Evolutionary conservation across 2,113 vertebrate genomes (phyloP), one percentile per base, ranked within the genome.

Genomic region (Trogon surrucura): DNA sequence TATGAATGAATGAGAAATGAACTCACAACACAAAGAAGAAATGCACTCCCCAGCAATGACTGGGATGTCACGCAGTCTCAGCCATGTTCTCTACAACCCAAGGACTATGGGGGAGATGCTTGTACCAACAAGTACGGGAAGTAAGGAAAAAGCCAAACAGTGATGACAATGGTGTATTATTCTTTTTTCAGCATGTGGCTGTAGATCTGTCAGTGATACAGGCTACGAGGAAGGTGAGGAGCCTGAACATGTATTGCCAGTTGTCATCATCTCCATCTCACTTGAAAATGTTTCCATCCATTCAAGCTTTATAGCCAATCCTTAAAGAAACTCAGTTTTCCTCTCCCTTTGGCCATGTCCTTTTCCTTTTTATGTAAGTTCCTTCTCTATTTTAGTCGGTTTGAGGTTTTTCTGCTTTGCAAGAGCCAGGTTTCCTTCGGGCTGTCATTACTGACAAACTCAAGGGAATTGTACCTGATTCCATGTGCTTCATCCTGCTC

Each of bases 131-230:
- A 13, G 16, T 60, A 20, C 10, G 74, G 50, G 7, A 71, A 72
- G 30, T 17, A 16, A 22, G 25, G 8, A 85, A 82, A 36, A 5
- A 82, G 23, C 15, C 38, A 71, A 38, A 25, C 9, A 29, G 41
- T 16, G 22, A 34, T 69, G 57, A 32, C 36, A 78, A 57, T 0
- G 0, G 27, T 17, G 9, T 41, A 13, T 41, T 41, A 4, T 4
- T 0, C 29, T 53, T 53, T 65, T 79, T 48, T 54, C 44, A n/a
- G 18, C 2, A 4, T 7, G 12, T 9, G 25, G 4, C 14, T 65
- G 19, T n/a, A 78, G 19, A 16, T 36, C 41, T 78, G 29, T 29
- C 70, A 74, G 11, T 36, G 14, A 41, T 67, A 72, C 10, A 66
- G 45, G 26, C 30, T 85, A 38, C 2, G 23, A 78, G 20, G 34